Conservation (phyloP, 2,797 vertebrate genomes). For the Mergus octosetaceus region DNA sequence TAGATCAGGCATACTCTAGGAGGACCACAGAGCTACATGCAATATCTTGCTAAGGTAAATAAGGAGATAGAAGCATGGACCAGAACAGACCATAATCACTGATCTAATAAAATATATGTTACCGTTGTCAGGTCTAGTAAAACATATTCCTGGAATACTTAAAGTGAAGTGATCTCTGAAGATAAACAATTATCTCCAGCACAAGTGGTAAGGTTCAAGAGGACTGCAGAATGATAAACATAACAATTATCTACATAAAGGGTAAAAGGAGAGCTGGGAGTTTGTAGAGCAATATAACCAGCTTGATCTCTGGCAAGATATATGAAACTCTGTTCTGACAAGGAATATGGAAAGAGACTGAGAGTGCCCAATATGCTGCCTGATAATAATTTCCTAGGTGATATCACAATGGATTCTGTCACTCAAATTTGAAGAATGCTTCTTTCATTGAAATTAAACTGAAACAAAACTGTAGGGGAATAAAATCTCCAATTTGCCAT, state of each 20-base stretch:
- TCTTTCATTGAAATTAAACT: not conserved
- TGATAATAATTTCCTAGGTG: not conserved
- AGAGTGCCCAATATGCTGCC: not conserved
- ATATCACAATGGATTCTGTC: not conserved
- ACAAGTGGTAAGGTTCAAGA: not conserved
- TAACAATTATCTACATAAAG: not conserved
- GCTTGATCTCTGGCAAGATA: not conserved
- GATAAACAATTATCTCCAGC: not conserved
- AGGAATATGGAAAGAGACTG: not conserved
- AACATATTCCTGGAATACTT: not conserved
- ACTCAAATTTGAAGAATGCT: not conserved
- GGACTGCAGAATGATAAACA: not conserved
- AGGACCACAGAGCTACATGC: not conserved
- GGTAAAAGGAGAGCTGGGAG: not conserved
- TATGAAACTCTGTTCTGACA: not conserved
- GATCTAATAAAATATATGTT: not conserved
- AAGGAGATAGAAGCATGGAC: not conserved
- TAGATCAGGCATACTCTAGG: not conserved
- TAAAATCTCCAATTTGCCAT: not conserved
- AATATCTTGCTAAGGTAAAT: not conserved
- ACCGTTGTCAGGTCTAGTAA: not conserved
- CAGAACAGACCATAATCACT: not conserved
- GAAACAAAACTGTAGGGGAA: not conserved
- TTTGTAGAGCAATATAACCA: not conserved
- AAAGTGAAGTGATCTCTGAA: not conserved